Base-by-base conservation (phyloP, 2,113 vertebrate genomes). In the Anseranas semipalmata region DNA sequence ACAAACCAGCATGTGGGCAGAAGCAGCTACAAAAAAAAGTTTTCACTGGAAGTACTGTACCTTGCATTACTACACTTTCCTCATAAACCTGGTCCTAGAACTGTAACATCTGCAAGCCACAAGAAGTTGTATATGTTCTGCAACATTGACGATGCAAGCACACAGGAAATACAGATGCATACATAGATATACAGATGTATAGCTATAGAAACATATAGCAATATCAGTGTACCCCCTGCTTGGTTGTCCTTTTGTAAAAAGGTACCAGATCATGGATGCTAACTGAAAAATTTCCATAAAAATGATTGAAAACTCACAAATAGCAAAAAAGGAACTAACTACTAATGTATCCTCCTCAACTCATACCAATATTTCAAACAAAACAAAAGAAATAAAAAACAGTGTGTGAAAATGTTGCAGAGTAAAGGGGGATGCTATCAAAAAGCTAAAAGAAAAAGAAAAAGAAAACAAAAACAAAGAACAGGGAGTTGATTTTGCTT, bases 161-260 rank as follows among this genome's bases (percentile, higher is more conserved):
- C n/a, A 58, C 15, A 48, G 25, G 63, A 50, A 65, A 78, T 12
- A 81, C 1, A 81, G 48, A 53, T 17, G 46, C 17, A n/a, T 18
- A 28, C 1, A 15, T 0, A 46, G 39, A 39, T 18, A 43, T 73
- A 58, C 1, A 67, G 8, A 58, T 5, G 6, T 20, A 41, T 2
- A 73, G 53, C 39, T 74, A 32, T 32, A 41, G 33, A 22, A 33
- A 43, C 6, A 71, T 0, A 39, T 0, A 60, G 18, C 1, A 59
- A 52, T 2, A 8, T 3, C 70, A 59, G 30, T 14, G 20, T 21
- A 60, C 15, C 39, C 12, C 21, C 76, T 52, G 16, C 22, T 30
- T 55, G 13, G 8, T 45, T 59, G 77, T 41, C 13, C 30, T 20
- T 15, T 63, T 30, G 17, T 35, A 18, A 41, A 80, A 94, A 30